Evolutionary conservation across 2,113 vertebrate genomes (phyloP), one percentile per base, ranked within the genome.

Genomic region (Choloepus hoffmanni): DNA sequence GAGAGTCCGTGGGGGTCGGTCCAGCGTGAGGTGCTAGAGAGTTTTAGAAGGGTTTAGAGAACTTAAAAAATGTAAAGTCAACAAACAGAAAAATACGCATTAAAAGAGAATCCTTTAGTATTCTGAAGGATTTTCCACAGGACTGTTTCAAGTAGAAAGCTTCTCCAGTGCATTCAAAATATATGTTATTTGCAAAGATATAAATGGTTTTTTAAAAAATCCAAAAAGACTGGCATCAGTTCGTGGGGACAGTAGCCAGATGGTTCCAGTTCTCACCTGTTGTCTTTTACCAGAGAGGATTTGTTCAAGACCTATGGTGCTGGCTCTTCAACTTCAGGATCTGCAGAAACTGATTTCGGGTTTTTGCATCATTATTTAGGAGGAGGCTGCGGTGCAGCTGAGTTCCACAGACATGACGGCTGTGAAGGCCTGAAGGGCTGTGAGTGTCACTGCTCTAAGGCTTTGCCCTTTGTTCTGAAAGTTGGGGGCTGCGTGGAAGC

Each of bases 191-290:
- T 95, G 19, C 67, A 82, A 62, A 58, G n/a, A 40, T 28, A 13
- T 18, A 83, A 33, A 11, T 67, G 83, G 60, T 65, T 45, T 86
- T 33, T 58, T 86, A n/a, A 63, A 89, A 95, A 87, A n/a, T 89
- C 15, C 15, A 9, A 72, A 15, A 79, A 62, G 11, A 15, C 7
- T 11, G n/a, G 4, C 7, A 11, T 23, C 12, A 93, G 19, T 40
- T 48, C 40, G 48, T 60, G 50, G 33, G 45, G 2, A 43, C 30
- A 18, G 21, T n/a, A 67, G 11, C n/a, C n/a, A 85, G 30, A 18
- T 16, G 68, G 48, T 74, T 63, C 11, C 74, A 40, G 43, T 45
- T 45, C 43, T 45, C 36, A 15, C 81, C 14, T 58, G 40, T 50
- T 74, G 6, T 74, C 58, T 73, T 86, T 86, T 93, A 55, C 48